Base-by-base conservation (phyloP, 2,888 invertebrate species). In the Ommatoiulus sabulosus region DNA sequence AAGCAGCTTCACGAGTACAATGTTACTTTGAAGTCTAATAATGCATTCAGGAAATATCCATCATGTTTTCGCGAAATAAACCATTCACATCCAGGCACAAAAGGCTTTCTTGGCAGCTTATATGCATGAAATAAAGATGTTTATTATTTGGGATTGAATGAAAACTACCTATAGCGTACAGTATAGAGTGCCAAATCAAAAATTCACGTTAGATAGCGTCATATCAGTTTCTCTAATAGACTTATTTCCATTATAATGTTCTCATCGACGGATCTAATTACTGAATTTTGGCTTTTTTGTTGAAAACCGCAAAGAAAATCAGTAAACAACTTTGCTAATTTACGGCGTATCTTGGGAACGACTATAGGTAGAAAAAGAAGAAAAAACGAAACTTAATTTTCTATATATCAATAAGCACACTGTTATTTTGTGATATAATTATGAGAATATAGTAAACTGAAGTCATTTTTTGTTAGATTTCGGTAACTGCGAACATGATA, bases 71-170 rank as follows among this genome's bases (percentile, higher is more conserved):
- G 12, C 80, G 24, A 35, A 80, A 80, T 80, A 80, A 80, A 80
- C 80, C 24, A 80, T 43, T 43, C 35, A 3, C 80, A 15, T 80
- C 15, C 35, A 35, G 12, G 35, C 80, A 80, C 80, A 80, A 80
- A 15, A 80, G 80, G 80, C 6, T 15, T 35, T 80, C 80, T 80
- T 80, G 80, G 80, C 80, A 80, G 80, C 80, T 15, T 80, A 10
- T 5, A 72, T 12, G 80, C 35, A 43, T 24, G 80, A 80, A 80
- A 80, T 80, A 80, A 80, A 52, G 52, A 80, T 80, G 80, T 80
- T 80, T 80, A 80, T 80, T 80, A 80, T 80, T 80, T 80, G 15
- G 80, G 35, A 24, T 80, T 80, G 35, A 80, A 80, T 43, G 35
- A 80, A 80, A 80, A 80, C 35, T 15, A 12, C 80, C 10, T 43